phyloP scores from a whole-genome alignment of 2,888 invertebrate genomes.

The Cosmorhoe ocellata region DNA sequence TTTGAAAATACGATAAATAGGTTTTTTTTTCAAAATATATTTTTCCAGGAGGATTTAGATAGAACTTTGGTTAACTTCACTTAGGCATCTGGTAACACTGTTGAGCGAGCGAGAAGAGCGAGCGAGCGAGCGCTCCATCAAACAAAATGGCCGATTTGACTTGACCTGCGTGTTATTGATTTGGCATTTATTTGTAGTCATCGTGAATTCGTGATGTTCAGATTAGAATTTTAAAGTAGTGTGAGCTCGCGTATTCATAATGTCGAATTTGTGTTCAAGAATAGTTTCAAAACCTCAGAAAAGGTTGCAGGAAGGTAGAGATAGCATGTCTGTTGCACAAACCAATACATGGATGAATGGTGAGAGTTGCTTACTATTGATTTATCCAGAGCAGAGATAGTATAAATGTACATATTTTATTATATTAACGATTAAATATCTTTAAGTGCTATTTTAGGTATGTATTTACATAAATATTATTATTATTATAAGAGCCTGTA shows the following conservation, averaged over 20 bases:
- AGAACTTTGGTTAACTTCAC: background rate
- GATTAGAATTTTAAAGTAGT: constrained; percentile 44
- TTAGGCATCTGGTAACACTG: too few species aligned
- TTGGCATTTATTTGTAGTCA: constrained; percentile 23
- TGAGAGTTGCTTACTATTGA: constrained; percentile 81
- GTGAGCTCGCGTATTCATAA: constrained; percentile 53
- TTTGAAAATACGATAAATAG: too few species aligned
- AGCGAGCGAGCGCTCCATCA: background rate
- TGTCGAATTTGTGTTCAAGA: constrained; percentile 91
- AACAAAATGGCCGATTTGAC: constrained; percentile 2
- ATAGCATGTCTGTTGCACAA: constrained; percentile 89
- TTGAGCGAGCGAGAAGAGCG: background rate
- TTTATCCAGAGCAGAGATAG: constrained; percentile 39
- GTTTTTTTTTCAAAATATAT: too few species aligned
- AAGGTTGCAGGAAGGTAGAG: constrained; percentile 88
- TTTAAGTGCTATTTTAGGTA: too few species aligned
- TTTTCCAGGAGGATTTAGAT: too few species aligned
- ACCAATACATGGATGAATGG: constrained; percentile 94
- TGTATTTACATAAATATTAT: too few species aligned
- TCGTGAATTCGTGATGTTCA: constrained; percentile 51
- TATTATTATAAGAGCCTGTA: too few species aligned
- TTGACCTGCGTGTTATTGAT: constrained; percentile 13
- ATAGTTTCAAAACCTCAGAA: constrained; percentile 88
- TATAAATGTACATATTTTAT: too few species aligned
- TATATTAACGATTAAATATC: too few species aligned